Percentiles rank a stretch among this genome's conserved stretches.
phyloP scores from a whole-genome alignment of 2,113 vertebrate species.

The Pao palembangensis region DNA sequence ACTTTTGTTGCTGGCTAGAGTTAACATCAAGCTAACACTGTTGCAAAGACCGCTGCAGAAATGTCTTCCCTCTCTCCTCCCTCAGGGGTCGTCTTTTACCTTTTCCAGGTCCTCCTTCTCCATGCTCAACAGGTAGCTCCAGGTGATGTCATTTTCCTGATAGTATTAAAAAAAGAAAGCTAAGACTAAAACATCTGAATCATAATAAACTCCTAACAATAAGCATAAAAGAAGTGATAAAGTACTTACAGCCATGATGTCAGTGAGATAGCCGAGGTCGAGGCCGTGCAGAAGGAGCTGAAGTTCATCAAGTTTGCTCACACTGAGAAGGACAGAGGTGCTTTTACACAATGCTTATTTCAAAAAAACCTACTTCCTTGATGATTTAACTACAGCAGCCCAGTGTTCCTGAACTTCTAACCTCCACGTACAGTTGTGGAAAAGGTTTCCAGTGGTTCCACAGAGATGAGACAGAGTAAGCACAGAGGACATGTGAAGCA shows the following conservation, averaged over 20 bases:
- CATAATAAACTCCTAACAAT: not conserved
- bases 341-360: not conserved
- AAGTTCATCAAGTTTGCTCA: slow-evolving; percentile 76
- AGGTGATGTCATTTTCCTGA: slow-evolving; percentile 83
- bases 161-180: not conserved
- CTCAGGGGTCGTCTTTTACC: slow-evolving; percentile 66
- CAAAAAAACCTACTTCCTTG: not conserved
- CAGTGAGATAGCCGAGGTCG: slow-evolving; percentile 79
- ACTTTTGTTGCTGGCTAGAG: no score
- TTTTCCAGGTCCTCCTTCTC: slow-evolving; percentile 82
- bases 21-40: no score
- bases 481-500: not conserved
- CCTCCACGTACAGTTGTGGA: not conserved
- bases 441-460: not conserved
- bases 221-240: not conserved
- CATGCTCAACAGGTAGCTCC: slow-evolving; percentile 85
- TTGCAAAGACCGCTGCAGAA: no score
- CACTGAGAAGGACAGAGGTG: slow-evolving; percentile 63
- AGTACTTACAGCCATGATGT: slow-evolving; percentile 67
- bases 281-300: slow-evolving; percentile 88
- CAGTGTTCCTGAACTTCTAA: not conserved
- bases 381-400: not conserved
- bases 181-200: slow-evolving; percentile 34
- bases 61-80: no score
- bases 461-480: not conserved